Evolutionary conservation across 2,797 vertebrate genomes (phyloP), one percentile per base, ranked within the genome.

Genomic region (Podarcis siculus): DNA sequence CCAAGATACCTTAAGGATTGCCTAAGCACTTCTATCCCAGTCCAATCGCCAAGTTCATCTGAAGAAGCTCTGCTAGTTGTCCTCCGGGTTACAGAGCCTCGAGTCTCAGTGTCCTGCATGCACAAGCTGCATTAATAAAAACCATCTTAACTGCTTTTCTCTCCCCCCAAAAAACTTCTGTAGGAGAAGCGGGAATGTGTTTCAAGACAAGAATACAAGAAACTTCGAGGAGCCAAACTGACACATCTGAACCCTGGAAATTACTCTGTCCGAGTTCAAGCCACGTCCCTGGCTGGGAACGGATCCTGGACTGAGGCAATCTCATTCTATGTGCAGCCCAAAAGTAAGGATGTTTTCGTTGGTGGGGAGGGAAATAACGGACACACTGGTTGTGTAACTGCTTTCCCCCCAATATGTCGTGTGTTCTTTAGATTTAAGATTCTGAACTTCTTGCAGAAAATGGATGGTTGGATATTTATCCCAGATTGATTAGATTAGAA

Each of bases 231-330:
- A 81, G 97, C 97, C 83, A 98, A 97, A 39, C 97, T 99, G 2
- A 98, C 96, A 83, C 98, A 98, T 87, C 96, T 99, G 86, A 98
- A 97, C 86, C 97, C 98, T 0, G 99, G 99, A 10, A 99, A 99
- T 94, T 99, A 99, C 86, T 98, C 99, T 0, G 98, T 98, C 72
- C 97, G 97, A 4, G 98, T 99, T 84, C 98, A 98, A 12, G 99
- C 98, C 90, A 99, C 97, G 19, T 99, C 99, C 0, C 96, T 99
- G 27, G 98, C 98, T 39, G 99, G 98, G 71, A 99, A 99, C 0
- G 99, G 99, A 61, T 99, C 99, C 0, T 99, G 99, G 99, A 99
- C 99, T 0, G 98, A 99, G 35, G 97, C 97, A 1, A 96, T 99
- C 90, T 98, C 93, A 88, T 99, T 99, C 96, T 99, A 98, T 0